These are phyloP conservation scores for Megalopta genalis DNA, from an alignment of 1,140 invertebrate species.

Conservation along the genomic window DNA sequence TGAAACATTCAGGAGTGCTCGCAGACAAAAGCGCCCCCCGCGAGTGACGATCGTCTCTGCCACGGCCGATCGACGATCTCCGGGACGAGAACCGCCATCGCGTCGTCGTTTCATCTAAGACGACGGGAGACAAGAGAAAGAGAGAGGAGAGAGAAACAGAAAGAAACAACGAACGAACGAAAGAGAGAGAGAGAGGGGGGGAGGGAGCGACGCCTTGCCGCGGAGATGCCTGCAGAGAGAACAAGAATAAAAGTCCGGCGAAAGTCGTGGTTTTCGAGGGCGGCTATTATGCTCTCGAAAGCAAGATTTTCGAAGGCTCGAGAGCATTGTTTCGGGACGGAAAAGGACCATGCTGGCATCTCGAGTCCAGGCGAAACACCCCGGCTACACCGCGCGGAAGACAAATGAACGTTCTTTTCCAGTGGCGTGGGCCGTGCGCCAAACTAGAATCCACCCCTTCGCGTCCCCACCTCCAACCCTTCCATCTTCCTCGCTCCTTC, in stretches of 20 bases:
- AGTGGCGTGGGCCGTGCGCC: constrained; percentile 3
- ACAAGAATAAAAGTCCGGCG: neutral
- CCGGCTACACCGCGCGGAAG: constrained; percentile 6
- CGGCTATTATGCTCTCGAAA: constrained; percentile 12
- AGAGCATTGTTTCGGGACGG: constrained; percentile 31
- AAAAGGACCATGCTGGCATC: constrained; percentile 12
- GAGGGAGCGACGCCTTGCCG: neutral
- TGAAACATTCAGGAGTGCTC: constrained; percentile 32
- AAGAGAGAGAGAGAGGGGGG: neutral
- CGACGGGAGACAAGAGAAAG: neutral
- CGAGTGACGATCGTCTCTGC: constrained; percentile 7
- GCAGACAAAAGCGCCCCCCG: constrained; percentile 3
- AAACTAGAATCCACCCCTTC: constrained; percentile 12
- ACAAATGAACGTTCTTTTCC: constrained; percentile 45
- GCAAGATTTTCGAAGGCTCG: constrained; percentile 28
- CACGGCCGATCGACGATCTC: no score
- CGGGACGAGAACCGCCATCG: constrained; percentile 10
- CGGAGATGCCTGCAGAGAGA: neutral
- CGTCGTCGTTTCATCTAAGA: neutral
- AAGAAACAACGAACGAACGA: neutral
- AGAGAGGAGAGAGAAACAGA: neutral
- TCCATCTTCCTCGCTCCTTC: neutral
- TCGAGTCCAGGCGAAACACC: constrained; percentile 32
- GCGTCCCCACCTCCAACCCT: neutral
- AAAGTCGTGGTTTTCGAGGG: constrained; percentile 15